phyloP scores from a whole-genome alignment of 2,888 invertebrate species.

The Ectropis crepuscularia region DNA sequence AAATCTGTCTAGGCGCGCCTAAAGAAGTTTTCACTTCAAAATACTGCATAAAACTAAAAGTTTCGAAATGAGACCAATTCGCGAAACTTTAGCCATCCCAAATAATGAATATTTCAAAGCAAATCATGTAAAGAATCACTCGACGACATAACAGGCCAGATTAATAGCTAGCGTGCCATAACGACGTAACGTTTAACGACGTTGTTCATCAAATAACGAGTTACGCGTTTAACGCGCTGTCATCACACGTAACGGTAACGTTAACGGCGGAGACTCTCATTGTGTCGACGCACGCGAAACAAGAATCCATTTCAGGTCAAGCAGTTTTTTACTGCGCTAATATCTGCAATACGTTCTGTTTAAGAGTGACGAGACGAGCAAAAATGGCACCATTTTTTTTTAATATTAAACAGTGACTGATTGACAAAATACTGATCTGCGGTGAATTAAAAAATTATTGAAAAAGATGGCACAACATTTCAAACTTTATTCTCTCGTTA shows the following conservation, averaged over 20 bases:
- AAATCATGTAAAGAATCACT: slow-evolving; percentile 31
- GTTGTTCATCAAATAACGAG: slow-evolving; percentile 34
- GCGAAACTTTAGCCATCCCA: not conserved
- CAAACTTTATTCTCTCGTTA: too few species aligned
- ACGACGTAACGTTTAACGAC: slow-evolving; percentile 31
- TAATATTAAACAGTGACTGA: too few species aligned
- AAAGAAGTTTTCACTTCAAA: too few species aligned
- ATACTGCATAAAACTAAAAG: too few species aligned
- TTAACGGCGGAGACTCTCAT: slow-evolving; percentile 18
- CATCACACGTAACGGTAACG: slow-evolving; percentile 28
- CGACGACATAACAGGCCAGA: slow-evolving; percentile 25
- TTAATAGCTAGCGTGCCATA: slow-evolving; percentile 30
- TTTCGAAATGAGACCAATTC: not conserved
- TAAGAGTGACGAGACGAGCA: too few species aligned
- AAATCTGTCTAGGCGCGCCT: too few species aligned
- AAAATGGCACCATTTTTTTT: too few species aligned
- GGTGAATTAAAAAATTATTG: too few species aligned
- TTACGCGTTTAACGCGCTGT: slow-evolving; percentile 32
- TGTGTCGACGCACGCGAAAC: slow-evolving; percentile 25
- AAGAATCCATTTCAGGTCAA: slow-evolving; percentile 21
- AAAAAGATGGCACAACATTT: too few species aligned
- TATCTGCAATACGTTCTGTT: not conserved
- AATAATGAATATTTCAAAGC: slow-evolving; percentile 16
- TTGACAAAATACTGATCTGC: too few species aligned
- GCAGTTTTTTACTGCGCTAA: slow-evolving; percentile 6